These are phyloP conservation scores for Idaea biselata DNA, from an alignment of 2,888 invertebrate genomes.

Conservation along the genomic window DNA sequence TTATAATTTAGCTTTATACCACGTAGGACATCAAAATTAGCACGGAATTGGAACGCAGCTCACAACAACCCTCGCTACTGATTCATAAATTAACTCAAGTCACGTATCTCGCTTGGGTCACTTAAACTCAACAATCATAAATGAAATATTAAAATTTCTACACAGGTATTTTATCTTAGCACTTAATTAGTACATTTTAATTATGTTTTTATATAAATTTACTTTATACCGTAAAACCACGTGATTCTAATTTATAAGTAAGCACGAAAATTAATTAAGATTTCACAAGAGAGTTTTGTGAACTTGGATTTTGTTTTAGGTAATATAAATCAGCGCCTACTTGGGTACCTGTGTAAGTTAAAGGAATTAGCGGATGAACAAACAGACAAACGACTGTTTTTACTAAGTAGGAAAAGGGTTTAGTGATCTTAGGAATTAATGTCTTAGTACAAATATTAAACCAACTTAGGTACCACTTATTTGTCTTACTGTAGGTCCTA, in stretches of 20 bases:
- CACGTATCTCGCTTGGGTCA: not conserved
- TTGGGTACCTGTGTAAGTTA: not conserved
- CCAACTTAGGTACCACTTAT: too few species aligned
- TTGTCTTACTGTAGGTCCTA: too few species aligned
- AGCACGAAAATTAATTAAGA: not conserved
- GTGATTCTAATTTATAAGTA: not conserved
- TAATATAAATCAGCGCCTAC: not conserved
- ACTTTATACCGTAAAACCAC: not conserved
- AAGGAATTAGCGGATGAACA: too few species aligned
- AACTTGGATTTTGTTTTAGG: not conserved
- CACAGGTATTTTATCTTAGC: not conserved
- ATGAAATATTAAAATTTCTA: not conserved
- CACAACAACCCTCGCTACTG: too few species aligned
- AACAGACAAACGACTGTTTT: too few species aligned
- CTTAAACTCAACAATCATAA: not conserved
- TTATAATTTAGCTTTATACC: too few species aligned
- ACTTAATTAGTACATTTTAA: slow-evolving; percentile 1
- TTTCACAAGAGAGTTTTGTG: not conserved
- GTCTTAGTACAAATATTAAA: too few species aligned
- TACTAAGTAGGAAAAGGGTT: too few species aligned
- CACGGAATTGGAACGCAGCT: too few species aligned
- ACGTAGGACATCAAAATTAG: too few species aligned
- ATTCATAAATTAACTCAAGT: not conserved
- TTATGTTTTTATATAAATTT: not conserved
- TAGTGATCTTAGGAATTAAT: too few species aligned